phyloP scores from a whole-genome alignment of 2,113 vertebrate genomes.

The Chrysemys picta region DNA sequence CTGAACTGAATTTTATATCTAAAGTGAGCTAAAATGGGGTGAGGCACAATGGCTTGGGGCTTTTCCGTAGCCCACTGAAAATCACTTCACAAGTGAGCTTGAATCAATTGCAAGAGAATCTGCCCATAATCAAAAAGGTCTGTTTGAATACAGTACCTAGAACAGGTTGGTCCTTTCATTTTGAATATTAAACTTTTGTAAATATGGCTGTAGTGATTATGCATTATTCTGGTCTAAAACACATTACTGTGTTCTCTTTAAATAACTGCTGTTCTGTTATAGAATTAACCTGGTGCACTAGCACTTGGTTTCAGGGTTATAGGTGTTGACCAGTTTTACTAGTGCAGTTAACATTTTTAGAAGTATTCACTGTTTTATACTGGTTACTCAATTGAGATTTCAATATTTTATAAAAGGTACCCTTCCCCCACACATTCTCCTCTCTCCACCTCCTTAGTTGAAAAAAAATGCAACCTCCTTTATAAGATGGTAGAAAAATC shows the following conservation, averaged over 20 bases:
- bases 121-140: not conserved
- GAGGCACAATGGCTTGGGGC: not conserved
- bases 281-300: fast-evolving
- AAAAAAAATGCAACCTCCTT: not conserved
- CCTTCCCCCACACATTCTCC: fast-evolving
- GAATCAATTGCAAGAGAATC: not conserved
- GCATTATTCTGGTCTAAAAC: fast-evolving
- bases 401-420: not conserved
- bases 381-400: not conserved
- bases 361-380: not conserved
- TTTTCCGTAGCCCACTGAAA: not conserved
- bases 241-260: fast-evolving
- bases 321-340: not conserved
- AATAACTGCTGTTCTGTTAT: fast-evolving
- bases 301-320: not conserved
- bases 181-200: not conserved
- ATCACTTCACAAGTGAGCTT: not conserved
- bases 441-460: not conserved
- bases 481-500: not conserved
- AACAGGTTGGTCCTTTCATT: fast-evolving
- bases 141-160: not conserved
- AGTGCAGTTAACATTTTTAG: not conserved
- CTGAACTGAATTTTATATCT: not conserved
- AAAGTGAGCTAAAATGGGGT: not conserved
- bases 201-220: fast-evolving